Base-by-base conservation (phyloP, 1,140 invertebrate species). In the Tachypleus tridentatus region DNA sequence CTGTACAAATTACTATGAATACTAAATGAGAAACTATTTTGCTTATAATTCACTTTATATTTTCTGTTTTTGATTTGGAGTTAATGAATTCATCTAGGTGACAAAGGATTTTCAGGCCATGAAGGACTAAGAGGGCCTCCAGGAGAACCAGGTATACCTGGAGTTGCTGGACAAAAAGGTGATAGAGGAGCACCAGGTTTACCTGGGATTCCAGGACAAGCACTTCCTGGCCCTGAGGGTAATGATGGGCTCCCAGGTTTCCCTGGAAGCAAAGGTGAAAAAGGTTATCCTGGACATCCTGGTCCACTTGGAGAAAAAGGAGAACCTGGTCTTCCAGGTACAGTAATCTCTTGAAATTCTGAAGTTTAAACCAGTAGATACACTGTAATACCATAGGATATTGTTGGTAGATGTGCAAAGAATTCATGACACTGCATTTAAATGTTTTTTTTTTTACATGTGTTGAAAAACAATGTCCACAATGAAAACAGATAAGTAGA, bases 151-250 rank as follows among this genome's bases (percentile, higher is more conserved):
- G 87, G 87, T 3, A 76, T 80, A 1, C 83, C 86, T 70, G 87
- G 90, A n/a, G 85, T 87, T 70, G 73, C 83, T 62, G 89, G 88
- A 4, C 80, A 84, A 53, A 75, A 81, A 7, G 68, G 72, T 10
- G 29, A 48, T 49, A 51, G 64, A 57, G 64, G 71, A 49, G 58
- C 60, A 5, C 58, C 69, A 48, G 72, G 72, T 49, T 47, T 51
- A 3, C 61, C 67, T 49, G 71, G 71, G 51, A 58, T 64, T 57
- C 60, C 70, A 51, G 71, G 71, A 10, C n/a, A 61, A 3, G 29
- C 29, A 29, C 29, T 29, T 29, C 2, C 29, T 29, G 29, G 29
- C 29, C 29, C 29, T 29, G 57, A 67, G 54, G 70, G 70, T n/a
- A 47, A 58, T 47, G 59, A 79, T 84, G 85, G 53, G 79, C 81